These are phyloP conservation scores for Cavia porcellus DNA, from an alignment of 2,113 vertebrate genomes.

Conservation along the genomic window DNA sequence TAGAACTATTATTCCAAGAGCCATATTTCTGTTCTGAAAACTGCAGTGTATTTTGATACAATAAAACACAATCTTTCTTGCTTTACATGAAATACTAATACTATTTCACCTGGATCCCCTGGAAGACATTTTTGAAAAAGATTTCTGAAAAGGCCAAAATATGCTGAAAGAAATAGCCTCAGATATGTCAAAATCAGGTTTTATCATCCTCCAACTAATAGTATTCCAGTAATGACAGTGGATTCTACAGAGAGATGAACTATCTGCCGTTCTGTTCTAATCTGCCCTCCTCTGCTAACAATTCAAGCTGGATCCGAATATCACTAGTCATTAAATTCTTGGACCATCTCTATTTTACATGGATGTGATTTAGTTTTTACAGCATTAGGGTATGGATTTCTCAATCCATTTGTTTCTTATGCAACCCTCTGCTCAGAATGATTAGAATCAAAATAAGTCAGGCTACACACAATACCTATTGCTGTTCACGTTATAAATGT, in stretches of 20 bases:
- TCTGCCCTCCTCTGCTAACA: neutral
- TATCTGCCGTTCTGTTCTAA: neutral
- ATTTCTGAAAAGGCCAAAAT: neutral
- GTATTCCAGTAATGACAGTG: neutral
- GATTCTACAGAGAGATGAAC: slow-evolving; percentile 13
- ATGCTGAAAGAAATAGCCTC: neutral
- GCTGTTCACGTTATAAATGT: neutral
- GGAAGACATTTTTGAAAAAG: slow-evolving; percentile 32
- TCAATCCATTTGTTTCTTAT: neutral
- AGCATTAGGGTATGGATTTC: neutral
- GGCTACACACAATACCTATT: neutral
- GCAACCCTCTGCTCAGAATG: neutral
- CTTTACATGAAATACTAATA: slow-evolving; percentile 14
- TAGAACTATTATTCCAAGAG: neutral
- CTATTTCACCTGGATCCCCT: neutral
- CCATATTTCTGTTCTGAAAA: neutral
- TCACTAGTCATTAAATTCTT: slow-evolving; percentile 29
- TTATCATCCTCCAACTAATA: neutral
- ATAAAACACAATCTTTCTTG: neutral
- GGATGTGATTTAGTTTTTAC: slow-evolving; percentile 11
- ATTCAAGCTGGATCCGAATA: neutral
- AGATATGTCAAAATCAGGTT: slow-evolving; percentile 15
- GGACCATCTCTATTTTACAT: slow-evolving; percentile 33
- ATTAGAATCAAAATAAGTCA: slow-evolving; percentile 27
- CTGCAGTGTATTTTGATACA: neutral